These are phyloP conservation scores for Malurus melanocephalus DNA, from an alignment of 2,113 vertebrate genomes.

Conservation along the genomic window DNA sequence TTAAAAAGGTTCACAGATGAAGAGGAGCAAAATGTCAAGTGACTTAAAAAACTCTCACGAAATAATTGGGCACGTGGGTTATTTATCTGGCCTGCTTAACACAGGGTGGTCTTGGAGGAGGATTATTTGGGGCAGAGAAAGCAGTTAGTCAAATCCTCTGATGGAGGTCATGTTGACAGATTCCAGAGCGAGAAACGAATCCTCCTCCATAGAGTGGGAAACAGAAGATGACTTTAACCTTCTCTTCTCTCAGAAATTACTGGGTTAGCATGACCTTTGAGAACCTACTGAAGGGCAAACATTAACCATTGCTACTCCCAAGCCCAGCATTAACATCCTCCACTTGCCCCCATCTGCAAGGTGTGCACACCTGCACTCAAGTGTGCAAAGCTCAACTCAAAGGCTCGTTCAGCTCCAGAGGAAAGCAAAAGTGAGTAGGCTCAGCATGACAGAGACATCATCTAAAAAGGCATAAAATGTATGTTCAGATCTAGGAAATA, in stretches of 20 bases:
- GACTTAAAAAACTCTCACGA: background rate
- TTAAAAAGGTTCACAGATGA: constrained; percentile 8
- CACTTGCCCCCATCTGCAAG: background rate
- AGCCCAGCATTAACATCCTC: background rate
- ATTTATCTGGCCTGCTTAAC: constrained; percentile 52
- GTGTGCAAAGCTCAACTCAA: background rate
- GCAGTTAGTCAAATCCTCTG: constrained; percentile 45
- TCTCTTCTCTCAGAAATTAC: background rate
- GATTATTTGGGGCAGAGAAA: constrained; percentile 50
- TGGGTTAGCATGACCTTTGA: background rate
- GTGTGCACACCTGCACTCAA: background rate
- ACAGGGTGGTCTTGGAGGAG: constrained; percentile 50
- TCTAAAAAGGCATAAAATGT: background rate
- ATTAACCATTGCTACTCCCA: background rate
- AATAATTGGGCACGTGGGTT: constrained; percentile 52
- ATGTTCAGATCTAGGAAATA: background rate
- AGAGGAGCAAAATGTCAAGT: constrained; percentile 15
- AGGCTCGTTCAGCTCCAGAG: background rate
- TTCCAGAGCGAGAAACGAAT: constrained; percentile 42
- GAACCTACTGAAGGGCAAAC: background rate
- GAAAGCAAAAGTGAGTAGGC: background rate
- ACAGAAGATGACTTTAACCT: constrained; percentile 25
- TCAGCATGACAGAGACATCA: background rate
- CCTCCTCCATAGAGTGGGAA: constrained; percentile 21
- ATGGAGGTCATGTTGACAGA: constrained; percentile 61